Percentiles rank a stretch among this genome's conserved stretches.
These are phyloP conservation scores for Callinectes sapidus DNA, from an alignment of 2,888 invertebrate species.

Conservation along the genomic window DNA sequence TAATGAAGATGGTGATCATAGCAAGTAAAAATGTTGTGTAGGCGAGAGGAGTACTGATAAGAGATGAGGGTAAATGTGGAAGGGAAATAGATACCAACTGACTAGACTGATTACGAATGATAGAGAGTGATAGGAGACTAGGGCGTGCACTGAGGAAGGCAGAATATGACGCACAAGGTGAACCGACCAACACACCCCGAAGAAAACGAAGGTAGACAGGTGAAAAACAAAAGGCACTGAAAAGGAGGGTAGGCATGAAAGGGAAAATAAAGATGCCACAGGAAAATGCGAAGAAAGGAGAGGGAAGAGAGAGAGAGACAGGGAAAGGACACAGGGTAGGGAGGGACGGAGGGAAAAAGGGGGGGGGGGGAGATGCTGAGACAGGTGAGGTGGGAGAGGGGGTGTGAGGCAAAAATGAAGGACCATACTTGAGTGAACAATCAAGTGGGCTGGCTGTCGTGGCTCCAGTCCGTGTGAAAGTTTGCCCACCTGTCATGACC, in stretches of 20 bases:
- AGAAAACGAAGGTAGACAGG: background rate
- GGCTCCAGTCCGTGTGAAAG: constrained; percentile 48
- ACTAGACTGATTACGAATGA: background rate
- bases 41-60: background rate
- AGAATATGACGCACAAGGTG: background rate
- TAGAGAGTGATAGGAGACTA: constrained; percentile 20
- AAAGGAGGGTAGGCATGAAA: background rate
- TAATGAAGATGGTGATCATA: background rate
- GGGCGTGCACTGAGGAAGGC: background rate
- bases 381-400: background rate
- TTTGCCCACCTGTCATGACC: constrained; percentile 50
- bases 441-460: constrained; percentile 54
- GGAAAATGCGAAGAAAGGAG: background rate
- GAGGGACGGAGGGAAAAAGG: background rate
- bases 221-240: background rate
- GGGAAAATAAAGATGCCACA: background rate
- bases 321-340: background rate
- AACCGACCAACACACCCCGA: background rate
- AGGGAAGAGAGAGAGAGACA: background rate
- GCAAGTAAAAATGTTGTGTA: background rate
- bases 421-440: constrained; percentile 53
- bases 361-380: background rate
- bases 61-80: background rate
- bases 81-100: background rate
- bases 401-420: constrained; percentile 41